These are phyloP conservation scores for Camelus dromedarius DNA, from an alignment of 2,113 vertebrate genomes.

Conservation along the genomic window DNA sequence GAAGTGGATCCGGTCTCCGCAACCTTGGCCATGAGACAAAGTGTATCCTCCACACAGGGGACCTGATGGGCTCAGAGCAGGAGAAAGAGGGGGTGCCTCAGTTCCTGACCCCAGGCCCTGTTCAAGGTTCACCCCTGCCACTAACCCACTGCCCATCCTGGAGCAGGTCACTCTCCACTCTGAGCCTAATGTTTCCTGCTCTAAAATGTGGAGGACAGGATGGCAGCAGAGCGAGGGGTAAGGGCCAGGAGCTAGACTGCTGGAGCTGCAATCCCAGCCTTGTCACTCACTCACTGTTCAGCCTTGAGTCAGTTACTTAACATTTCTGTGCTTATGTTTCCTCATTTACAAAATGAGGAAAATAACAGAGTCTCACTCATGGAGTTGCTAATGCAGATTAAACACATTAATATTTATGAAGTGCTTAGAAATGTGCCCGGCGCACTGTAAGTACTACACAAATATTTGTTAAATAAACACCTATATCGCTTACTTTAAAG, in stretches of 20 bases:
- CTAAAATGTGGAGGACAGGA: background rate
- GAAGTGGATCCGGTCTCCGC: background rate
- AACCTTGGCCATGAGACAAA: background rate
- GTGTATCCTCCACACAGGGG: fast-evolving
- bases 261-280: background rate
- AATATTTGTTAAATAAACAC: constrained; percentile 78
- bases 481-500: constrained; percentile 53
- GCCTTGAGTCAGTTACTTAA: background rate
- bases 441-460: background rate
- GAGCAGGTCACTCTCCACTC: background rate
- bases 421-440: background rate
- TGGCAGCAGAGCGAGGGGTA: fast-evolving
- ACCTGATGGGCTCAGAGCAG: no score
- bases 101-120: background rate
- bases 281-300: background rate
- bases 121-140: background rate
- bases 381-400: constrained; percentile 19
- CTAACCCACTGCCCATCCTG: background rate
- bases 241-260: background rate
- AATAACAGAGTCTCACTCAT: background rate
- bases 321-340: constrained; percentile 54
- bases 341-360: background rate
- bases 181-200: background rate
- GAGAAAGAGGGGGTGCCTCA: fast-evolving
- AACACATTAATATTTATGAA: constrained; percentile 72